A percentile compares a stretch with the other conserved stretches of the same genome.
Conservation (phyloP, 2,888 invertebrate species). For the Creontiades dilutus region DNA sequence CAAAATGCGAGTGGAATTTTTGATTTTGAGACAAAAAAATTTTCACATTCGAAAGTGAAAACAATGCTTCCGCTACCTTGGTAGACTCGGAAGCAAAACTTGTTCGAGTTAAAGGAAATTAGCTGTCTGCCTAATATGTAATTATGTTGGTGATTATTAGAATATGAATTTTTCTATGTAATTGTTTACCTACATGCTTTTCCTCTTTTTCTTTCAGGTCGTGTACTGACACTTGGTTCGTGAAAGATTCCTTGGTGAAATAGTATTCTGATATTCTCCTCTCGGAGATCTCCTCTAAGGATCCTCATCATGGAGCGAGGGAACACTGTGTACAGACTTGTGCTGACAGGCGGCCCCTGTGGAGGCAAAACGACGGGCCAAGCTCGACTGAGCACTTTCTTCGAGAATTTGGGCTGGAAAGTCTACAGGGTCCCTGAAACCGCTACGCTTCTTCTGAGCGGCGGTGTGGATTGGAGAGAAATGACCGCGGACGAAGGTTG, state of each 20-base stretch:
- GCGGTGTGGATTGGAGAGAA: slow-evolving; percentile 58
- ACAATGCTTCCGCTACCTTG: too few species aligned
- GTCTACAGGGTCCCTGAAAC: slow-evolving; percentile 98
- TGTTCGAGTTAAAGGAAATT: too few species aligned
- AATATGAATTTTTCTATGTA: too few species aligned
- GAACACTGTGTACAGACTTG: slow-evolving; percentile 47
- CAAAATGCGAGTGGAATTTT: too few species aligned
- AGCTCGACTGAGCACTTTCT: slow-evolving; percentile 96
- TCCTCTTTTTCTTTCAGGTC: slow-evolving; percentile 14
- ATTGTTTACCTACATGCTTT: background rate
- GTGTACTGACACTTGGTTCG: background rate
- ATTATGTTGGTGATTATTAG: too few species aligned
- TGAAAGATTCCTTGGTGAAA: background rate
- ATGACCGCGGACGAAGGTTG: slow-evolving; percentile 80
- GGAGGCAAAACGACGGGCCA: slow-evolving; percentile 99
- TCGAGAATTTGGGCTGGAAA: slow-evolving; percentile 99
- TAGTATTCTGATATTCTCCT: background rate
- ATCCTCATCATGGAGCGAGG: background rate
- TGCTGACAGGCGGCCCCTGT: slow-evolving; percentile 86
- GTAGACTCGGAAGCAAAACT: too few species aligned
- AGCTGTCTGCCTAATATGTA: too few species aligned
- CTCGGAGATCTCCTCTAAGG: background rate
- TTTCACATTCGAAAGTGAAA: too few species aligned
- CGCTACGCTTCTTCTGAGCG: slow-evolving; percentile 95
- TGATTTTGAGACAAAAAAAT: too few species aligned